phyloP scores from a whole-genome alignment of 2,113 vertebrate genomes.

The Epinephelus fuscoguttatus region DNA sequence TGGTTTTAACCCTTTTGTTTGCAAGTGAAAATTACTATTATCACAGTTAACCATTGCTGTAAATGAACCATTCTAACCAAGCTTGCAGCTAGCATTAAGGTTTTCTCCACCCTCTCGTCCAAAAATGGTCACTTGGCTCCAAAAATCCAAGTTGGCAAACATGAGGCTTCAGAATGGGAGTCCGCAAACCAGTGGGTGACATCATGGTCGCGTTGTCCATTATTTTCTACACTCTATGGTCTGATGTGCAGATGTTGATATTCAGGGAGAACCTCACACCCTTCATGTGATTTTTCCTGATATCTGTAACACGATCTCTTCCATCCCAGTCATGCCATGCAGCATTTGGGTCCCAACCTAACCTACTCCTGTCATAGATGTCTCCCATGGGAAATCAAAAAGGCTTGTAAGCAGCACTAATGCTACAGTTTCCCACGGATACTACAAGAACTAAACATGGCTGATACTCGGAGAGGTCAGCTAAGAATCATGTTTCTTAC shows the following conservation, averaged over 20 bases:
- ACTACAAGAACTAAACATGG: slow-evolving; percentile 49
- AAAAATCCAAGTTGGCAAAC: too few species aligned
- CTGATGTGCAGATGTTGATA: background rate
- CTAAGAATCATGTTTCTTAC: slow-evolving; percentile 45
- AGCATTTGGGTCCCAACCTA: slow-evolving; percentile 50
- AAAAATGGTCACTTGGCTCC: too few species aligned
- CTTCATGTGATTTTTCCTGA: slow-evolving; percentile 38
- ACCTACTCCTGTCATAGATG: slow-evolving; percentile 63
- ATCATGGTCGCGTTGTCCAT: too few species aligned
- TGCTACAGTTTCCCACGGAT: slow-evolving; percentile 78
- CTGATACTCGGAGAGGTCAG: slow-evolving; percentile 46
- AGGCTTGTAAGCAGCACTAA: slow-evolving; percentile 68
- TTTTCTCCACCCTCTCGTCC: too few species aligned
- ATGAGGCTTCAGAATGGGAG: too few species aligned
- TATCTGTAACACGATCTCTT: slow-evolving; percentile 58
- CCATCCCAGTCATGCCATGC: slow-evolving; percentile 12
- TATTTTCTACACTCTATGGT: too few species aligned
- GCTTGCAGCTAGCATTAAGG: too few species aligned
- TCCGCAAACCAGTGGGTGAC: too few species aligned
- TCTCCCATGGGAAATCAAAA: slow-evolving; percentile 77
- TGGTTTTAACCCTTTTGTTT: too few species aligned
- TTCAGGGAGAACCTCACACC: slow-evolving; percentile 1
- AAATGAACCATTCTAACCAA: too few species aligned
- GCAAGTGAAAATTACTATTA: too few species aligned
- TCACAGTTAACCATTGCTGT: too few species aligned